Evolutionary conservation across 2,888 invertebrate genomes (phyloP).

Genomic region (Phlogophora meticulosa): DNA sequence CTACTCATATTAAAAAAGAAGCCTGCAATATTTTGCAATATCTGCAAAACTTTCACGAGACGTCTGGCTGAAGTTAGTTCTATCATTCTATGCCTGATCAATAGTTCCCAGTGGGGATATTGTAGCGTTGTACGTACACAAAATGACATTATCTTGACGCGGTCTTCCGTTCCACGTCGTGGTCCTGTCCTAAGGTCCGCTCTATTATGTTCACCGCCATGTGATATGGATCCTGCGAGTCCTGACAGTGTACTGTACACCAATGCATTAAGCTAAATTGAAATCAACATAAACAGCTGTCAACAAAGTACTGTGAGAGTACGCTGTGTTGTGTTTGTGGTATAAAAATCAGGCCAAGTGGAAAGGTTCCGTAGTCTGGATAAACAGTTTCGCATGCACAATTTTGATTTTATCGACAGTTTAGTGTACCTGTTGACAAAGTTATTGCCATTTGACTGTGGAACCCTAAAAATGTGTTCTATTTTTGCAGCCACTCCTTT

Average conservation of each 20-base stretch:
- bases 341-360: no score
- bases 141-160: conserved; percentile 61
- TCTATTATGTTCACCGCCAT: conserved; percentile 11
- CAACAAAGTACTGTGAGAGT: not conserved
- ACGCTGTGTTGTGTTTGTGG: not conserved
- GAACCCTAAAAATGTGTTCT: not conserved
- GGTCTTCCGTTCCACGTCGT: conserved; percentile 37
- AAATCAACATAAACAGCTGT: not conserved
- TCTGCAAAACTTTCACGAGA: conserved; percentile 13
- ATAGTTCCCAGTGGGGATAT: not conserved
- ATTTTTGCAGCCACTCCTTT: conserved; percentile 30
- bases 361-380: no score
- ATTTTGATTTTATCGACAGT: no score
- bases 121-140: conserved; percentile 12
- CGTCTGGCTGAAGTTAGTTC: not conserved
- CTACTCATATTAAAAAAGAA: not conserved
- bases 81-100: conserved; percentile 8
- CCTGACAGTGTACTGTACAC: not conserved
- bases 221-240: conserved; percentile 15
- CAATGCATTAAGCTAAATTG: not conserved
- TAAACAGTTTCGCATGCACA: no score
- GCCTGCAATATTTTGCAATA: no score
- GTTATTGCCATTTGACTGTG: no score
- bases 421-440: no score
- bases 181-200: conserved; percentile 3